Evolutionary conservation across 2,888 invertebrate species (phyloP), one percentile per base, ranked within the genome.

Genomic region (Heteromyza rotundicornis): DNA sequence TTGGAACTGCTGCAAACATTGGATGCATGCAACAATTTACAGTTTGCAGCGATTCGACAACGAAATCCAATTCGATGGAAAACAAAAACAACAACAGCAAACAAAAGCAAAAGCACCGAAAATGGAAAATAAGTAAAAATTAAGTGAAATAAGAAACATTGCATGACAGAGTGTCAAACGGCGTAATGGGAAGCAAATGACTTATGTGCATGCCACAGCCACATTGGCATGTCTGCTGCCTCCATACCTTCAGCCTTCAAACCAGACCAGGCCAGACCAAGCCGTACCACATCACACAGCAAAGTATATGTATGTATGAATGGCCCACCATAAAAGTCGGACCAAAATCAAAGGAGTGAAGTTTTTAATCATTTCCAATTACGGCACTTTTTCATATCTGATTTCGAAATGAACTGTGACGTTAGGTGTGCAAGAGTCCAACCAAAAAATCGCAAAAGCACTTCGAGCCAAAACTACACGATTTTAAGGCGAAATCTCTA

Each of bases 171-270:
- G 68, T 69, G 67, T 64, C 69, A 71, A 71, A 68, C 68, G 64
- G 57, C 59, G 62, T 68, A 69, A 69, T 66, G 66, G 60, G 60
- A 64, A 64, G 66, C 63, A 70, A 73, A 73, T 70, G 65, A 69
- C 68, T 68, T 69, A 65, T 69, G 64, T 68, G 68, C 67, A 73
- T 72, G 73, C 73, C 69, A 67, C 71, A 68, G 64, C 69, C 69
- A 69, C 72, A 72, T 73, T 71, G 75, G 70, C 76, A 74, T 70
- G 71, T 65, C 49, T 27, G 32, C 54, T 16, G 36, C 54, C 8
- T 5, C 27, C n/a, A n/a, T n/a, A 14, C 12, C 10, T 40, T 7
- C 40, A 7, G n/a, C 40, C 17, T n/a, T 40, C 40, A n/a, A 7
- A 40, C n/a, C 12, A 40, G 10, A n/a, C 40, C 16, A 8, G 40